phyloP scores from a whole-genome alignment of 2,113 vertebrate genomes.

The Epinephelus moara region DNA sequence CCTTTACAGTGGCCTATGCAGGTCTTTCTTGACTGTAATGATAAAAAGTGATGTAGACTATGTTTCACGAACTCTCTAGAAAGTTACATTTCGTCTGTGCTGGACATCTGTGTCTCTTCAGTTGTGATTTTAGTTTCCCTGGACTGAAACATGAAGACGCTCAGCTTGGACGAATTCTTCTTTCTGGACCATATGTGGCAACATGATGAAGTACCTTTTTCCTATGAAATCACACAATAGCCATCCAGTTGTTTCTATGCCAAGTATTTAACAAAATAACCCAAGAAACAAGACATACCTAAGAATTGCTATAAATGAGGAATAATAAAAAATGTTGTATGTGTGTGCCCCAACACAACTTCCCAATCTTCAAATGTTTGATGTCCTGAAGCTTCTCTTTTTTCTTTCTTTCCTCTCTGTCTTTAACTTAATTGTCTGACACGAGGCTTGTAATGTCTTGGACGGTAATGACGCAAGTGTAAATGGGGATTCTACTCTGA shows the following conservation, averaged over 20 bases:
- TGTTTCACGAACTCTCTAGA: not conserved
- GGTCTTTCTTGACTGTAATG: slow-evolving; percentile 21
- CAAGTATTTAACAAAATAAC: slow-evolving; percentile 48
- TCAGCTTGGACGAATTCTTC: not conserved
- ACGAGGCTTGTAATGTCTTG: slow-evolving; percentile 21
- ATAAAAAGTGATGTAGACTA: not conserved
- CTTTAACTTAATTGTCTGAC: slow-evolving; percentile 14
- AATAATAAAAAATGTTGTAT: not conserved
- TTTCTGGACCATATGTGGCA: not conserved
- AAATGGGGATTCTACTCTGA: not conserved
- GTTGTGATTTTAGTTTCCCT: not conserved
- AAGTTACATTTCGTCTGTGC: not conserved
- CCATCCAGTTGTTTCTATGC: slow-evolving; percentile 55
- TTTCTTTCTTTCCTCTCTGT: slow-evolving; percentile 1
- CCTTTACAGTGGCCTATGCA: slow-evolving; percentile 48
- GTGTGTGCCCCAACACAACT: slow-evolving; percentile 3
- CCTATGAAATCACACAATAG: slow-evolving; percentile 33
- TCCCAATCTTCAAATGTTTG: not conserved
- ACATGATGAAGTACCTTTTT: not conserved
- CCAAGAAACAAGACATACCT: slow-evolving; percentile 28
- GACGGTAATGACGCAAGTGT: not conserved
- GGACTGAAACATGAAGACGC: slow-evolving; percentile 12
- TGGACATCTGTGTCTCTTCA: not conserved
- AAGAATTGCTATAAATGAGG: slow-evolving; percentile 34
- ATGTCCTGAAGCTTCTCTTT: slow-evolving; percentile 39